Base-by-base conservation (phyloP, 2,888 invertebrate genomes). In the Eremobia ochroleuca region DNA sequence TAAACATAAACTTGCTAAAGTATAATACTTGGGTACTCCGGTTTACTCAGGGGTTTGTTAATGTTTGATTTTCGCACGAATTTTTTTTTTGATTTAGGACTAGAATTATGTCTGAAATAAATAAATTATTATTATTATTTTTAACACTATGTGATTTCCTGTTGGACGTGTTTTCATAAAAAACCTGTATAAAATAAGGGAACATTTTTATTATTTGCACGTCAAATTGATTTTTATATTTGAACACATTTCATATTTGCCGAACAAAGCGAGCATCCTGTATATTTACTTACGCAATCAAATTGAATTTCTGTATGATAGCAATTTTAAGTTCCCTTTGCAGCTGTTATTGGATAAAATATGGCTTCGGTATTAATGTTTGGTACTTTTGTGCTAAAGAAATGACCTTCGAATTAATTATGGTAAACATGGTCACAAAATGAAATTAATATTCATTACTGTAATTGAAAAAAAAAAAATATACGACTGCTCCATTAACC, bases 231-330 rank as follows among this genome's bases (percentile, higher is more conserved):
- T 84, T 87, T 83, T 73, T 55, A 75, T 72, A 40, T 73, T 75
- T 64, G 69, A 84, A 64, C 52, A 58, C 40, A 64, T 66, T 88
- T 79, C 64, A 71, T 83, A 81, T 88, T 84, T 80, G 70, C 68
- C 52, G 37, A 84, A 79, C 80, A 84, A 87, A 89, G 74, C 65
- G 83, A 80, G 68, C 79, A 84, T 80, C 66, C 73, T 74, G 61
- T 83, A 64, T 77, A 75, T 82, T 85, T 77, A 84, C 83, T 85
- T 87, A 82, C 66, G 72, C 77, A 82, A 87, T 85, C 81, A 90
- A 90, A 89, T 88, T 88, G 86, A 88, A 89, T 87, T 90, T 88
- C 77, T 79, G 76, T 86, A 77, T 84, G 77, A 86, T 82, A 85
- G 77, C 87, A 80, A 81, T 87, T 89, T 88, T 73, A 78, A 88